These are phyloP conservation scores for Falco cherrug DNA, from an alignment of 2,797 vertebrate genomes.

Conservation along the genomic window DNA sequence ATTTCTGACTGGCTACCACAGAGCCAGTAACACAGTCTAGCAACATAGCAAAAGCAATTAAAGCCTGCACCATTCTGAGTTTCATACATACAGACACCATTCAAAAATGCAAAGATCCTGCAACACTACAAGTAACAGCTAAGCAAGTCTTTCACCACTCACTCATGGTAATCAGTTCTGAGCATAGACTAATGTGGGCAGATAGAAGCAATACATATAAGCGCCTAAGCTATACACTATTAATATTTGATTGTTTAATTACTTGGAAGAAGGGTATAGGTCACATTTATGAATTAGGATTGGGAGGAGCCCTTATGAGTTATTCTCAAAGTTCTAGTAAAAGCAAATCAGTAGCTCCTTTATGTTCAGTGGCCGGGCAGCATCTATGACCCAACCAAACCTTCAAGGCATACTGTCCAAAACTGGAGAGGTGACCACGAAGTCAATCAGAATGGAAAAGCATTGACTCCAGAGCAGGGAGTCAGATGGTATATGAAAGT, in stretches of 20 bases:
- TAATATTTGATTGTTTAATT: not conserved
- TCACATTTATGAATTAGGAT: not conserved
- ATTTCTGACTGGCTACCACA: not conserved
- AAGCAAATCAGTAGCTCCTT: not conserved
- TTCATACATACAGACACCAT: not conserved
- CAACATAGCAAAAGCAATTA: not conserved
- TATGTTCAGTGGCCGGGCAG: not conserved
- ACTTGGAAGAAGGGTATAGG: not conserved
- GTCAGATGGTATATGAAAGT: not conserved
- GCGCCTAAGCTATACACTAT: not conserved
- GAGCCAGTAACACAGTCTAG: not conserved
- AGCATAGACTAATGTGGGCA: not conserved
- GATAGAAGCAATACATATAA: not conserved
- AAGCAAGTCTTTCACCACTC: not conserved
- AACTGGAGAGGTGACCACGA: not conserved
- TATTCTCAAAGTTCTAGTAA: not conserved
- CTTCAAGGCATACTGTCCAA: not conserved
- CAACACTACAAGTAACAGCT: not conserved
- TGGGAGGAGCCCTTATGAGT: not conserved
- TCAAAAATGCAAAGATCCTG: not conserved
- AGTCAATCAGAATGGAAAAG: not conserved
- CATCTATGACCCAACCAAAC: not conserved
- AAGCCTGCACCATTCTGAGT: not conserved
- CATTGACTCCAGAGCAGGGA: not conserved
- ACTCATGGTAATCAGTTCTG: not conserved